Base-by-base conservation (phyloP, 2,113 vertebrate species). In the Eulemur rufifrons region DNA sequence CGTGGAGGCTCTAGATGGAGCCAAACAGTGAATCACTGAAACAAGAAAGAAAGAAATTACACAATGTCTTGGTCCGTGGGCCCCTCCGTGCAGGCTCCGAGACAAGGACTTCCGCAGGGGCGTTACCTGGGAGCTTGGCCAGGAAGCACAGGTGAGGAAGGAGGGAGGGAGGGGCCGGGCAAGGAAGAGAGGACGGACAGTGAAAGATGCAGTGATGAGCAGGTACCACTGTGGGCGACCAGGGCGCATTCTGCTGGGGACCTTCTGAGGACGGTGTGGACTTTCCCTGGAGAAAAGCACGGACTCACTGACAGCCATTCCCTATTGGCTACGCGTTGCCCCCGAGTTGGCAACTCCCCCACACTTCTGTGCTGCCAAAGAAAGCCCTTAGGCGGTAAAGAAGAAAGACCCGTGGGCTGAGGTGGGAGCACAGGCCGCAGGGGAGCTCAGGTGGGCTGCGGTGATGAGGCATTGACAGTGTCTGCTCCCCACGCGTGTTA, bases 391-490 rank as follows among this genome's bases (percentile, higher is more conserved):
- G 2, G 3, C 47, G 47, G 50, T 47, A 9, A 29, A 59, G 73
- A 69, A 59, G 47, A 85, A 8, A 59, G 23, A 7, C 4, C 4
- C 37, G 21, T 9, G 3, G 50, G 29, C 54, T 56, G 15, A 66
- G 27, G 15, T 42, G 32, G 64, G 42, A 23, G 32, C n/a, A 7
- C 1, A 2, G 0, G 0, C 12, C 45, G 29, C 3, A 1, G 39
- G n/a, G 18, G 17, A 9, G 21, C 34, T 27, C 52, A 25, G 63
- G n/a, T 45, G 69, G n/a, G 0, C 68, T 61, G 2, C 18, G 14
- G 25, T 17, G 29, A 20, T 20, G 1, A 2, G 86, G 34, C 42
- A 39, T 52, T 9, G 15, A 2, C 14, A 47, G 17, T 34, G 0
- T 50, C 74, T 39, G 23, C 17, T 37, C 82, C 82, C 42, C 37